Evolutionary conservation across 2,797 vertebrate genomes (phyloP).

Genomic region (Heliangelus exortis): DNA sequence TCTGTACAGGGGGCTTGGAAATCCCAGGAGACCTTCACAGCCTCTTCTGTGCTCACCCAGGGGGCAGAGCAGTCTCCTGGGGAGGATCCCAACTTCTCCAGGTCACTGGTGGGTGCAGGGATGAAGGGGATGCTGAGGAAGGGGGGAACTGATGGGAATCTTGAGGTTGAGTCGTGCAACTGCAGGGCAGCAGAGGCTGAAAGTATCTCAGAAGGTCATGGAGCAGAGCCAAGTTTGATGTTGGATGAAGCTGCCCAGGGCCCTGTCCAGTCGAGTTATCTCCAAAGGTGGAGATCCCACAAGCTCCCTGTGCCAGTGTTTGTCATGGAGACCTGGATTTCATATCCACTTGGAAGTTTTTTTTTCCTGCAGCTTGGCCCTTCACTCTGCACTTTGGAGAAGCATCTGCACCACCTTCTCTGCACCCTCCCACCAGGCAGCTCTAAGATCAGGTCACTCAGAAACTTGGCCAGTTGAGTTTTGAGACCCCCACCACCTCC

Average conservation of each 20-base stretch:
- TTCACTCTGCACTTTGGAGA: accelerated
- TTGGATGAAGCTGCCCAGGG: background rate
- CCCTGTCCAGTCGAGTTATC: background rate
- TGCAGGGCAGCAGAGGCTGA: background rate
- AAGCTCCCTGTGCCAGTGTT: background rate
- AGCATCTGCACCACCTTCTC: background rate
- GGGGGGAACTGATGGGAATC: background rate
- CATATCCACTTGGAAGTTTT: background rate
- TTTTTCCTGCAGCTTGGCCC: background rate
- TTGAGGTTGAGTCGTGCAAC: background rate
- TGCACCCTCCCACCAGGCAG: background rate
- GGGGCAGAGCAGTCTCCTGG: background rate
- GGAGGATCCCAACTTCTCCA: background rate
- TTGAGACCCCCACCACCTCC: too few relatives aligned
- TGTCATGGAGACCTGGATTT: background rate
- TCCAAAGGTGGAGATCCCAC: background rate
- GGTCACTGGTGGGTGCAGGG: accelerated
- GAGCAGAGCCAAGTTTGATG: background rate
- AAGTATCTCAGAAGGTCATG: background rate
- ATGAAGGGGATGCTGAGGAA: background rate
- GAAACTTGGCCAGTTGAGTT: too few relatives aligned
- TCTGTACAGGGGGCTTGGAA: background rate
- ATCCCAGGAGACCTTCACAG: accelerated
- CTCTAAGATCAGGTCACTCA: too few relatives aligned
- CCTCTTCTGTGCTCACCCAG: background rate